Evolutionary conservation across 2,888 invertebrate genomes (phyloP).

Genomic region (Drosophila imparisetae): DNA sequence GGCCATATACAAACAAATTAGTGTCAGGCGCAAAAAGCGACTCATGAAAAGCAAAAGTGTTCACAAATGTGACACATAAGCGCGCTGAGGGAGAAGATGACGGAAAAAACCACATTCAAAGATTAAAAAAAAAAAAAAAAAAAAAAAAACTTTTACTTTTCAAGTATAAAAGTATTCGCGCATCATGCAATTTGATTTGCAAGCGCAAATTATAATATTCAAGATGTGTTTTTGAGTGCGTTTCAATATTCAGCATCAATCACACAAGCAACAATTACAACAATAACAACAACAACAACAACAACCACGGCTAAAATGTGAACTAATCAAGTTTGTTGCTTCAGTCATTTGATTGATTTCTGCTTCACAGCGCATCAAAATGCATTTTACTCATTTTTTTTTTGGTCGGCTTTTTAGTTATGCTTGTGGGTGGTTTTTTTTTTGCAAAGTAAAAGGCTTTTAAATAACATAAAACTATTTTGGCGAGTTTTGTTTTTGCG

Average conservation of each 20-base stretch:
- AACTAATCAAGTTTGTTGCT: slow-evolving; percentile 69
- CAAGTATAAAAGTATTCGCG: slow-evolving; percentile 59
- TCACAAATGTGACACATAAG: slow-evolving; percentile 60
- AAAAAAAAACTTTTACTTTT: slow-evolving; percentile 75
- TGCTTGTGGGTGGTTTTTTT: slow-evolving; percentile 37
- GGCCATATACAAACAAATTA: slow-evolving; percentile 44
- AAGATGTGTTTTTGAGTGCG: slow-evolving; percentile 49
- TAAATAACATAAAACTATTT: slow-evolving; percentile 59
- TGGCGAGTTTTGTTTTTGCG: slow-evolving; percentile 25
- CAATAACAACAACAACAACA: slow-evolving; percentile 22
- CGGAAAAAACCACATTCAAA: background rate
- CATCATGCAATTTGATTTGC: slow-evolving; percentile 79
- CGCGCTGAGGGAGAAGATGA: slow-evolving; percentile 14
- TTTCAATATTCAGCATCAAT: slow-evolving; percentile 24
- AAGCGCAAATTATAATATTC: slow-evolving; percentile 37
- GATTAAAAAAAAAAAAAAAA: background rate
- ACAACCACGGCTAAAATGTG: slow-evolving; percentile 7
- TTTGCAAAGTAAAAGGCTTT: slow-evolving; percentile 68
- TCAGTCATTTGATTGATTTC: slow-evolving; percentile 58
- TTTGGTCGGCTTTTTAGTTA: background rate
- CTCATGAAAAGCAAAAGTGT: slow-evolving; percentile 71
- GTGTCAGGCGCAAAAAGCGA: slow-evolving; percentile 37
- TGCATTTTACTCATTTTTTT: slow-evolving; percentile 36
- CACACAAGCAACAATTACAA: slow-evolving; percentile 30
- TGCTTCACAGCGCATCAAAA: slow-evolving; percentile 40